Evolutionary conservation across 1,140 invertebrate species (phyloP), one percentile per base, ranked within the genome.

Genomic region (Neuroterus valhalla): DNA sequence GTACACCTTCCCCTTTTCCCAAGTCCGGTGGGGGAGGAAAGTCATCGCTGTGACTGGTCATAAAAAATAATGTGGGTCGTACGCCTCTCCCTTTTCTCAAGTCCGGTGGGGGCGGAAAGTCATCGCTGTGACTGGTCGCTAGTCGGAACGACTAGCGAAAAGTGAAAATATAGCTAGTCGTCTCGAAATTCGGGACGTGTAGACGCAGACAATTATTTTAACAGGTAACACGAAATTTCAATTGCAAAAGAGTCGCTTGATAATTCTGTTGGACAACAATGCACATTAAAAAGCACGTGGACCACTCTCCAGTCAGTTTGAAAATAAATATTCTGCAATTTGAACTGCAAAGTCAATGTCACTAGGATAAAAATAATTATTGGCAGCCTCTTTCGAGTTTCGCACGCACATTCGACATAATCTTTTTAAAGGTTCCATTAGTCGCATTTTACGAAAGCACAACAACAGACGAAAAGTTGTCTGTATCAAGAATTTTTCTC

Each of bases 271-370:
- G 12, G 14, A 62, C 21, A 26, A 23, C 23, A 62, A 26, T 26
- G 21, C 11, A 26, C 26, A n/a, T 62, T 62, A 23, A 26, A 62
- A 23, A 62, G 14, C 23, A 26, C 23, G 23, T 62, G 52, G 52
- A 0, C 11, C 52, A 62, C 23, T 23, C 23, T 62, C 55, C 55
- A 62, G 52, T 55, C 21, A 4, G 10, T 14, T 55, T 55, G 17
- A 23, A 15, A 55, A 55, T 26, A 55, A 26, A 55, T 55, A 10
- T 31, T 8, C 6, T 48, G 46, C 17, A 48, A 55, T 55, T n/a
- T 62, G 31, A n/a, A 68, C 31, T 76, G 50, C 78, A 85, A 86
- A 86, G 85, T 87, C 86, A 87, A 87, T 86, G 86, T 86, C 86
- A 80, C 74, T 68, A 23, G 69, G 75, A 72, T 79, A 83, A 83